Conservation (phyloP, 2,888 invertebrate species). For the Pollenia labialis region DNA sequence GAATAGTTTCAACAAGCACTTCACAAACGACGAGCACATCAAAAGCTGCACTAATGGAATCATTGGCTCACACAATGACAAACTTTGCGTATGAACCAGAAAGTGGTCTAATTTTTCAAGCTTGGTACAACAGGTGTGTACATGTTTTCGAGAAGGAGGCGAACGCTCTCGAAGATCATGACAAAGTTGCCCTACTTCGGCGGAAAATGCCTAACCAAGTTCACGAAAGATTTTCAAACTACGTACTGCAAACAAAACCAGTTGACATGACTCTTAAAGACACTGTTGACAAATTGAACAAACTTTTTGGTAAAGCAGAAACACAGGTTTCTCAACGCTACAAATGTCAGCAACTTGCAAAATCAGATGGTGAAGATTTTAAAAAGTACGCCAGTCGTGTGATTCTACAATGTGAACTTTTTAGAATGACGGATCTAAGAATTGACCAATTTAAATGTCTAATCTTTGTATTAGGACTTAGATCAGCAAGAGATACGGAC, state of each 20-base stretch:
- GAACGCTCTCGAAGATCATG: slow-evolving; percentile 16
- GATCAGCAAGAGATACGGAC: slow-evolving; percentile 26
- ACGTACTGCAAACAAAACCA: slow-evolving; percentile 41
- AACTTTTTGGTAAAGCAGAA: slow-evolving; percentile 36
- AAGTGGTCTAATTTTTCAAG: slow-evolving; percentile 37
- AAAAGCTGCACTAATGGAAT: slow-evolving; percentile 3
- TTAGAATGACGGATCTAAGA: slow-evolving; percentile 35
- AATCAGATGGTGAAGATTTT: slow-evolving; percentile 46
- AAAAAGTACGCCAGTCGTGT: slow-evolving; percentile 38
- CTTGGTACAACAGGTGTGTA: slow-evolving; percentile 29
- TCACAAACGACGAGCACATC: slow-evolving; percentile 3
- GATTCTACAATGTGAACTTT: slow-evolving; percentile 45
- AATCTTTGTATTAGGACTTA: slow-evolving; percentile 44
- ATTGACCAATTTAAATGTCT: slow-evolving; percentile 53
- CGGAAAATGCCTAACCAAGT: slow-evolving; percentile 46
- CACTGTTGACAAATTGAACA: slow-evolving; percentile 22
- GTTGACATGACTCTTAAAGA: not conserved
- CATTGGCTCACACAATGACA: slow-evolving; percentile 21
- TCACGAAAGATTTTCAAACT: slow-evolving; percentile 31
- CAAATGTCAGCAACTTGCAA: slow-evolving; percentile 42
- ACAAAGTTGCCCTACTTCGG: slow-evolving; percentile 33
- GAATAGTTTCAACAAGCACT: not conserved
- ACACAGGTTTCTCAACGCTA: slow-evolving; percentile 44
- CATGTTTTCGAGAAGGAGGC: slow-evolving; percentile 48
- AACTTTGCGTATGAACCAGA: slow-evolving; percentile 34